A percentile compares a stretch with the other conserved stretches of the same genome.
phyloP scores from a whole-genome alignment of 2,113 vertebrate species.

The Lepisosteus oculatus region DNA sequence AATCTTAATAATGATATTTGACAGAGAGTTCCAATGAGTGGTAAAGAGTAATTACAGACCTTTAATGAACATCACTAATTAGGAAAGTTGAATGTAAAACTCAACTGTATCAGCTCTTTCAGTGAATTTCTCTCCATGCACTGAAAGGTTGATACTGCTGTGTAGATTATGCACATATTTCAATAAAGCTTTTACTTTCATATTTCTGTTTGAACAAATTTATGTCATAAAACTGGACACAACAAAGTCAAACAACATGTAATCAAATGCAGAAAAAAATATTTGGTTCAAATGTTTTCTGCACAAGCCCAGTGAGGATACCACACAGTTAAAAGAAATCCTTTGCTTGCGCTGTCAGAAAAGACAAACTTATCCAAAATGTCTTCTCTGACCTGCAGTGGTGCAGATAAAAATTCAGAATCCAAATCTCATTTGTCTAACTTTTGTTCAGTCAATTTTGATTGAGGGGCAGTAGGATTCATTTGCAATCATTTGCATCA shows the following conservation, averaged over 20 bases:
- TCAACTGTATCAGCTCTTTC: conserved; percentile 44
- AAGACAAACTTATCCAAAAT: too few relatives aligned
- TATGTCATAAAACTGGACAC: conserved; percentile 7
- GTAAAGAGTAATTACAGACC: conserved; percentile 38
- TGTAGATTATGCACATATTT: conserved; percentile 43
- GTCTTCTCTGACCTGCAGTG: too few relatives aligned
- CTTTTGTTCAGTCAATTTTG: too few relatives aligned
- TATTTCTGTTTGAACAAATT: conserved; percentile 11
- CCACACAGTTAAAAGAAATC: too few relatives aligned
- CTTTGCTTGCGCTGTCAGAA: too few relatives aligned
- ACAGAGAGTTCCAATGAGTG: conserved; percentile 47
- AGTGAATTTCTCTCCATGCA: conserved; percentile 47
- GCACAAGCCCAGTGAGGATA: too few relatives aligned
- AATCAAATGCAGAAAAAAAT: neutral
- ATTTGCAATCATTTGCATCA: too few relatives aligned
- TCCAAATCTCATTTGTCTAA: too few relatives aligned
- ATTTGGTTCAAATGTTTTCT: too few relatives aligned
- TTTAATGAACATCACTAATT: conserved; percentile 54
- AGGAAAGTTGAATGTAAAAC: conserved; percentile 46
- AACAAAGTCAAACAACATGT: neutral
- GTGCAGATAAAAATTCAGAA: too few relatives aligned
- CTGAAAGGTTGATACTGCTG: conserved; percentile 35
- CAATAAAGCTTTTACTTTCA: conserved; percentile 33
- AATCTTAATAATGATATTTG: conserved; percentile 51
- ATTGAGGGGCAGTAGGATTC: too few relatives aligned